Base-by-base conservation (phyloP, 1,140 invertebrate species). In the Drosophila pallidifrons region DNA sequence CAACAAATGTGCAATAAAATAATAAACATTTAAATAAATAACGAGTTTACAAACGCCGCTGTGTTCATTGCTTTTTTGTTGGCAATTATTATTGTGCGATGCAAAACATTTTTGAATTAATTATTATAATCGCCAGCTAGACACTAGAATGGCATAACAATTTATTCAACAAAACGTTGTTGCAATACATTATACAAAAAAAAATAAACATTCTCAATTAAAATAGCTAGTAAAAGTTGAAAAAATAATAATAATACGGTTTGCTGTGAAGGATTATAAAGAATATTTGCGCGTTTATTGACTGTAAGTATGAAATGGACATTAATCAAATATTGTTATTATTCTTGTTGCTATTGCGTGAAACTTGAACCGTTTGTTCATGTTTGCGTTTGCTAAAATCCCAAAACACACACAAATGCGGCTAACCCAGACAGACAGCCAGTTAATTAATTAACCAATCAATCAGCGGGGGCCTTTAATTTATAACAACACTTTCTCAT, bases 1-100 rank as follows among this genome's bases (percentile, higher is more conserved):
- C 73, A 83, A 85, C 80, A 73, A 68, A 69, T 67, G 74, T 65
- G 69, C 69, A 72, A 65, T 65, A 63, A 68, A 67, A 67, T 5
- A 28, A 59, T 13, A 30, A 15, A 59, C 45, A 59, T 46, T 30
- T 13, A 45, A 46, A 59, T 59, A 45, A 59, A 59, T 13, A 47
- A 47, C 41, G 3, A 43, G 41, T 47, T 47, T 32, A 61, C 15
- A 61, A 47, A 35, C 67, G 66, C 65, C 65, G 51, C 60, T 63
- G 75, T 82, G 60, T 81, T 75, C 67, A 79, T 57, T 57, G 54
- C 45, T 51, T 74, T 58, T 68, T 63, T 68, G 52, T 69, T 59
- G 54, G 38, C 61, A 57, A 43, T 51, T 41, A 35, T 46, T 15
- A 15, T 38, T 38, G 35, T 3, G 35, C 66, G 13, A 47, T 63